These are phyloP conservation scores for Emydura subglobosa DNA, from an alignment of 2,113 vertebrate species.

Conservation along the genomic window DNA sequence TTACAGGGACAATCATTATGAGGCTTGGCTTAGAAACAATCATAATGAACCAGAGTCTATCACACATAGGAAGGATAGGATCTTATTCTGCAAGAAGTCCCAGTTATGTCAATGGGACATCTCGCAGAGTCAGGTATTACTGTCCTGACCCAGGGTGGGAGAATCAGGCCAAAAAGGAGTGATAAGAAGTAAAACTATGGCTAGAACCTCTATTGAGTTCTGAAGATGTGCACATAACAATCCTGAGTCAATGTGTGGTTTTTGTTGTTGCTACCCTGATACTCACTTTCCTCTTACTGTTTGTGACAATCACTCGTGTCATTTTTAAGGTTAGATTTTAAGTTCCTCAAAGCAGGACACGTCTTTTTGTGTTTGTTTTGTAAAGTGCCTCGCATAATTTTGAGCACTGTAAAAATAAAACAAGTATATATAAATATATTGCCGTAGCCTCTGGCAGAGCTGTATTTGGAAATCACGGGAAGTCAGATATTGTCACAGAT, in stretches of 20 bases:
- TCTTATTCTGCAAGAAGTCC: not conserved
- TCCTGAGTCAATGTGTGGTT: not conserved
- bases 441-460: not conserved
- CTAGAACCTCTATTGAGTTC: not conserved
- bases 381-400: not conserved
- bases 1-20: not conserved
- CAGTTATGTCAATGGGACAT: rapidly evolving
- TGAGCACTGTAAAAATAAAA: not conserved
- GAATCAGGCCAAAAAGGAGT: not conserved
- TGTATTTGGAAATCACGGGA: not conserved
- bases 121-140: not conserved
- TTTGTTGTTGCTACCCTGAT: not conserved
- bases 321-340: not conserved
- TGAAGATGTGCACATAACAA: not conserved
- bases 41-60: too few relatives aligned
- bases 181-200: not conserved
- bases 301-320: not conserved
- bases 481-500: not conserved
- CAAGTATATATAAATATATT: not conserved
- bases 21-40: not conserved
- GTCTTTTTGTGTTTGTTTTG: not conserved
- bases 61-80: not conserved
- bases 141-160: not conserved
- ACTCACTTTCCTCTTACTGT: not conserved
- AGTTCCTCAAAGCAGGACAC: not conserved